These are phyloP conservation scores for Lysandra bellargus DNA, from an alignment of 2,888 invertebrate genomes.

Conservation along the genomic window DNA sequence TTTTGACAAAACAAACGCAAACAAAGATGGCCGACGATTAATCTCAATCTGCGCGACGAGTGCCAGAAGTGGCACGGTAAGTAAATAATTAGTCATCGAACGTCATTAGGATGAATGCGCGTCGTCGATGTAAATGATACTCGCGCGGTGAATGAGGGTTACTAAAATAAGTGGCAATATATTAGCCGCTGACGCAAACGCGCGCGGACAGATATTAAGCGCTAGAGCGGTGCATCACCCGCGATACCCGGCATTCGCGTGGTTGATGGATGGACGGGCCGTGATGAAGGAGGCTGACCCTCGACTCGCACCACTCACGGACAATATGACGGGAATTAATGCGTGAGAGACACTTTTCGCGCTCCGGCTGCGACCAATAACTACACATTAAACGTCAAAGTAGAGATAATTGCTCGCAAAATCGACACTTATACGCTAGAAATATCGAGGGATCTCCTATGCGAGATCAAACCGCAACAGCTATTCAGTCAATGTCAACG, in stretches of 20 bases:
- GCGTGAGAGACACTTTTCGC: neutral
- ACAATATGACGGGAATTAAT: neutral
- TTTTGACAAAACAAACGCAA: constrained; percentile 38
- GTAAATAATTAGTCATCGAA: constrained; percentile 57
- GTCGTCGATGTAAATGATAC: constrained; percentile 62
- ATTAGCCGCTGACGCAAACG: constrained; percentile 75
- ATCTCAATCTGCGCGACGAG: constrained; percentile 47
- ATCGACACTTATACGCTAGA: neutral
- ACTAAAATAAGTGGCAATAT: constrained; percentile 78
- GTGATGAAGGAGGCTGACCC: neutral
- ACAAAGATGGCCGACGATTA: constrained; percentile 45
- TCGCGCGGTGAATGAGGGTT: constrained; percentile 69
- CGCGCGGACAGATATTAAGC: constrained; percentile 77
- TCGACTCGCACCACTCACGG: neutral
- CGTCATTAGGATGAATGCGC: constrained; percentile 64
- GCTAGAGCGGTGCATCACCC: constrained; percentile 62
- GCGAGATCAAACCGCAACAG: neutral
- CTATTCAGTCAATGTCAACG: neutral
- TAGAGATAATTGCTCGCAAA: neutral
- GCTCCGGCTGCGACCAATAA: neutral
- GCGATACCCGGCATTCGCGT: constrained; percentile 1
- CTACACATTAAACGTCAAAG: neutral
- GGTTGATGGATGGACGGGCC: neutral
- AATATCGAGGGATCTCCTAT: neutral
- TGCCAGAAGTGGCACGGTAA: constrained; percentile 41